Evolutionary conservation across 1,140 invertebrate species (phyloP), one percentile per base, ranked within the genome.

Genomic region (Diorhabda elongata): DNA sequence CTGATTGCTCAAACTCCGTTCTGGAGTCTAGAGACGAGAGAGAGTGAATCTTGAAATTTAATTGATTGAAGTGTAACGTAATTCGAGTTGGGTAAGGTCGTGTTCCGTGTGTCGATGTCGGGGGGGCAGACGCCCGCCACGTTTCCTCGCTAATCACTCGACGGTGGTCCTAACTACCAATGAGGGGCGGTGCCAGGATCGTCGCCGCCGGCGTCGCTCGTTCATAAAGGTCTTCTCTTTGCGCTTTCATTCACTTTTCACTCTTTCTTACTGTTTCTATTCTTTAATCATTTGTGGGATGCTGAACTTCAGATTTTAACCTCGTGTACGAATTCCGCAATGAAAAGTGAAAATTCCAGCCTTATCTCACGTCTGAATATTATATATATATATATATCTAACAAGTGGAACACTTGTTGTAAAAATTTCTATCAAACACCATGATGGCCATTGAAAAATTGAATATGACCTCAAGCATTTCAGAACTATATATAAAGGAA

Each of bases 31-130:
- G 47, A 52, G 47, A 52, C 6, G 47, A 52, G 47, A 52, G 47
- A 52, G 47, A 52, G 47, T 52, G 47, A 52, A 52, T 52, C 47
- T 52, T 52, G 47, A 52, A 52, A 52, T 52, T 52, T 52, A 52
- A 52, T 52, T 52, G 47, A 52, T 52, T 6, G 6, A 52, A 52
- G 47, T 52, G 47, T 52, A 52, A 52, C 47, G 47, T 52, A 52
- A 52, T 52, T 52, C 47, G 47, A 6, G 47, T 52, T 52, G 47
- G 47, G 47, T 8, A 52, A 52, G 47, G 47, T 52, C 47, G 47
- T 3, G 47, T n/a, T 52, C 47, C 47, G 47, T 52, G 47, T 52
- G 47, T 52, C 47, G 47, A 52, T 52, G 47, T 52, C 47, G 6
- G n/a, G 47, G 47, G 47, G 47, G 26, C 26, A 26, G 26, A 26